Evolutionary conservation across 2,113 vertebrate genomes (phyloP).

Genomic region (Plestiodon gilberti): DNA sequence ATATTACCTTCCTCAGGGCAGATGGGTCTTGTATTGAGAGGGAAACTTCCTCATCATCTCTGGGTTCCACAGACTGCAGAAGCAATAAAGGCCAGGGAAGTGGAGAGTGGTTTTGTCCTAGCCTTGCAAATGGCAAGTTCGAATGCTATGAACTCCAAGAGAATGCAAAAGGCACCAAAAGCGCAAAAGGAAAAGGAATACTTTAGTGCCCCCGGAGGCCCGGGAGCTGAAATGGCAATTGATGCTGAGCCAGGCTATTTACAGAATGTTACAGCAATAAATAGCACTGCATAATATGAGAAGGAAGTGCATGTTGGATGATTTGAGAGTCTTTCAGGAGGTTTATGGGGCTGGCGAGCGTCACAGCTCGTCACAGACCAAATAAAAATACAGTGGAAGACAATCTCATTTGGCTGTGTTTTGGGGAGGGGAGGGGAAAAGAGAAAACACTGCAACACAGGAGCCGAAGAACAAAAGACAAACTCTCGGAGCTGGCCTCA

Average conservation of each 20-base stretch:
- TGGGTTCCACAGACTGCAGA: background rate
- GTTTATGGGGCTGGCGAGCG: background rate
- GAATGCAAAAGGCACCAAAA: background rate
- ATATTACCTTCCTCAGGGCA: too few relatives aligned
- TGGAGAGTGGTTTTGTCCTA: background rate
- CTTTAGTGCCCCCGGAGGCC: background rate
- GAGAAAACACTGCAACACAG: too few relatives aligned
- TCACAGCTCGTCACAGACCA: background rate
- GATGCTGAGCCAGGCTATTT: background rate
- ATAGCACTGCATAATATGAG: background rate
- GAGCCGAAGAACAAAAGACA: background rate
- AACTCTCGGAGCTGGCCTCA: background rate
- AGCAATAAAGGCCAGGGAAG: background rate
- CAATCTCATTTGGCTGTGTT: background rate
- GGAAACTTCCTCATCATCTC: background rate
- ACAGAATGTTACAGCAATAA: background rate
- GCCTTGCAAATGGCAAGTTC: background rate
- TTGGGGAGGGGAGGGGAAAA: background rate
- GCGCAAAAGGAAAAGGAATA: too few relatives aligned
- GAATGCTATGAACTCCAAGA: background rate
- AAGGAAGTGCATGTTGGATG: background rate
- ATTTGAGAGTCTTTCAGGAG: background rate
- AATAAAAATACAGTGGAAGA: slow-evolving; percentile 4
- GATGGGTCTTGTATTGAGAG: background rate
- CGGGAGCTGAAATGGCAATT: background rate